Conservation (phyloP, 64 coral and sea anemone genomes). For the Orbicella faveolata region DNA sequence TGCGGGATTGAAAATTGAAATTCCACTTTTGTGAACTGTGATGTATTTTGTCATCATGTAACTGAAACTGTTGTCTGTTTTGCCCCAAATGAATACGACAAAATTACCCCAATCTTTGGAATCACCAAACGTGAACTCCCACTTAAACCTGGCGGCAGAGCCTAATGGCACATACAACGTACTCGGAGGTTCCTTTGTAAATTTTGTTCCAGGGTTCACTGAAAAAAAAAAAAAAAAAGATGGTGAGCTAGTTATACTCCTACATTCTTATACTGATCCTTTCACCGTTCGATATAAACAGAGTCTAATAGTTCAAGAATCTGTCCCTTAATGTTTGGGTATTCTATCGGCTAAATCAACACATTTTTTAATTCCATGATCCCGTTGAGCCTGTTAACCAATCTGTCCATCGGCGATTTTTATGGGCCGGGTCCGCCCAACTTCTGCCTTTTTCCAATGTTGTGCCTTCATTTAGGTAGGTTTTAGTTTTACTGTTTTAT, state of each 20-base stretch:
- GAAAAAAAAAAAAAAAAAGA: neutral
- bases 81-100: neutral
- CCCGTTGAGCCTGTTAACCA: too few species aligned
- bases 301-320: too few species aligned
- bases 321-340: too few species aligned
- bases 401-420: too few species aligned
- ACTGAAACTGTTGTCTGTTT: neutral
- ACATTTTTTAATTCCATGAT: too few species aligned
- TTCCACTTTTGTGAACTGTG: neutral
- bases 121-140: neutral
- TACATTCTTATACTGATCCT: too few species aligned
- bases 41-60: neutral
- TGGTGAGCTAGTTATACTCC: neutral
- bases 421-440: too few species aligned
- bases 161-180: neutral
- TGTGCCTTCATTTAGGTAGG: too few species aligned
- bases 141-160: neutral
- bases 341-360: too few species aligned
- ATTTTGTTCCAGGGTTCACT: neutral
- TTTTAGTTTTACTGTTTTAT: too few species aligned
- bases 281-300: neutral
- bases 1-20: fast-evolving
- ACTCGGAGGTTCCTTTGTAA: neutral
- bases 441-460: too few species aligned
- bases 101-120: neutral